phyloP scores from a whole-genome alignment of 2,113 vertebrate genomes.

The Pseudorhombus dupliciocellatus region DNA sequence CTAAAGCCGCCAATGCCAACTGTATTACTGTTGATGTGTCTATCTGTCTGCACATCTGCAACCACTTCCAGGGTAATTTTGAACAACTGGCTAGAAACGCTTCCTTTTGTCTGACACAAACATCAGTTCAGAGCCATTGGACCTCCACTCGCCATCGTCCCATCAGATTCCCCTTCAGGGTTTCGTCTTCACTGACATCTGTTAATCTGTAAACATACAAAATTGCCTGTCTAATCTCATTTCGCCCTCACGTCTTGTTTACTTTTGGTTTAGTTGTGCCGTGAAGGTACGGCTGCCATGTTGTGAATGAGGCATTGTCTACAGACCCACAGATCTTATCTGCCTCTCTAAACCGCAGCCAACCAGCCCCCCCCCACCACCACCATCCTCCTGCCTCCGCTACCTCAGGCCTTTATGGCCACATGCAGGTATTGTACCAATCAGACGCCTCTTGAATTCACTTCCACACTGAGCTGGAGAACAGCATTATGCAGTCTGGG shows the following conservation, averaged over 20 bases:
- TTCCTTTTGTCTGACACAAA: slow-evolving; percentile 27
- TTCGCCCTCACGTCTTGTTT: slow-evolving; percentile 72
- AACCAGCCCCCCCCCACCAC: neutral
- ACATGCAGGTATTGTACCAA: slow-evolving; percentile 67
- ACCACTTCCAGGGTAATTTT: slow-evolving; percentile 47
- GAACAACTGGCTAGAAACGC: slow-evolving; percentile 45
- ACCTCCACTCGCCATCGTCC: slow-evolving; percentile 8
- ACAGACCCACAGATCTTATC: slow-evolving; percentile 68
- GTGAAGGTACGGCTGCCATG: slow-evolving; percentile 52
- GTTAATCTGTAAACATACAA: slow-evolving; percentile 70
- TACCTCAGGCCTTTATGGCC: slow-evolving; percentile 46
- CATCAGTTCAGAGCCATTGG: slow-evolving; percentile 25
- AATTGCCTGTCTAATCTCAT: slow-evolving; percentile 72
- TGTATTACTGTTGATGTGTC: slow-evolving; percentile 31
- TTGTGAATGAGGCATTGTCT: slow-evolving; percentile 78
- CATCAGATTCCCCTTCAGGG: slow-evolving; percentile 25
- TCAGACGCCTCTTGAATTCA: slow-evolving; percentile 50
- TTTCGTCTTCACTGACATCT: slow-evolving; percentile 50
- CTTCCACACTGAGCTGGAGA: slow-evolving; percentile 35
- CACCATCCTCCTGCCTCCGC: slow-evolving; percentile 6
- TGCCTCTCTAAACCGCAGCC: slow-evolving; percentile 48
- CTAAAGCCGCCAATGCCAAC: slow-evolving; percentile 18
- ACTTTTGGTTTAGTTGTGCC: slow-evolving; percentile 66
- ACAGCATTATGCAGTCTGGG: slow-evolving; percentile 8
- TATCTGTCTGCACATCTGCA: slow-evolving; percentile 47